Base-by-base conservation (phyloP, 1,140 invertebrate genomes). In the Aphaenogaster rudis region DNA sequence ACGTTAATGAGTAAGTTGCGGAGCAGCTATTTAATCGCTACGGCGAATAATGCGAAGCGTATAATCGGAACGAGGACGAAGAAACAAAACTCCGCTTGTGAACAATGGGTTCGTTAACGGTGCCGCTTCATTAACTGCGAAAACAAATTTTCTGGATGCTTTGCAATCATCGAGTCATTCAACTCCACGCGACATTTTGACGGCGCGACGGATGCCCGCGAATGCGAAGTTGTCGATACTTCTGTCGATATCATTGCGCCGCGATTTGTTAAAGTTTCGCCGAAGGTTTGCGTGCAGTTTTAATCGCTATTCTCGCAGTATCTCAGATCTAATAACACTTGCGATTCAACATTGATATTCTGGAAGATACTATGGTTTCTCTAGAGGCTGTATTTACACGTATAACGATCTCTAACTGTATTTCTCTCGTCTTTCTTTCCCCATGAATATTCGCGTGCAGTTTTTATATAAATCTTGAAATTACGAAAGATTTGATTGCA, bases 81-180 rank as follows among this genome's bases (percentile, higher is more conserved):
- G 78, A 87, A 92, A 86, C 81, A 72, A 82, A 82, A 88, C 84
- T 88, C 61, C 63, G 85, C 77, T 39, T 39, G 39, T 79, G 88
- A 82, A 90, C 89, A 90, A 90, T 90, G 86, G 78, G 80, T 91
- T 92, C 90, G 90, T 92, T 90, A 92, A 86, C 78, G 81, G 59
- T 79, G 59, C 52, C 76, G 79, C 64, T 67, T 91, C 86, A 89
- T 91, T 86, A 69, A 78, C 57, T 50, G 54, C 80, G 67, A 84
- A 92, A 93, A 93, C 90, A 71, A 92, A 91, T 91, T 90, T 92
- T 93, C 87, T 84, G 84, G 61, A 61, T 84, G 81, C 72, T 72
- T 88, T 79, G 88, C 91, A 93, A 92, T 93, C 90, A 91, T 93
- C 78, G 90, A 93, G 93, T 93, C 88, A 92, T 93, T 93, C 91